Conservation (phyloP, 2,888 invertebrate species). For the Chelonus formosanus region DNA sequence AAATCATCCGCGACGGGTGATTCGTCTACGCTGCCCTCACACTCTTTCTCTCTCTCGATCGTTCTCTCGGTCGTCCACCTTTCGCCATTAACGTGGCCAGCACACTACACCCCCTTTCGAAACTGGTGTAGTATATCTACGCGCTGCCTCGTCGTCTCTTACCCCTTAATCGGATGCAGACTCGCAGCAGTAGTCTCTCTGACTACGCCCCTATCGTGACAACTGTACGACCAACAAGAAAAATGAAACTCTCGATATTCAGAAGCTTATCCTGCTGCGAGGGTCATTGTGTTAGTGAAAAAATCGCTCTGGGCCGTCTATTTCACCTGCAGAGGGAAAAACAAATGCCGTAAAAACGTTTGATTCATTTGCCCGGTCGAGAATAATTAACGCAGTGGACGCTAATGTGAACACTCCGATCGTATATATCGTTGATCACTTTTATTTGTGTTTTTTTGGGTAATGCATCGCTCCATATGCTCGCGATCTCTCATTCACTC, state of each 20-base stretch:
- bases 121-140: not conserved
- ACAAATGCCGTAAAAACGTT: conserved; percentile 17
- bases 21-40: conserved; percentile 42
- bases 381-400: conserved; percentile 25
- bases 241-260: conserved; percentile 19
- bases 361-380: conserved; percentile 12
- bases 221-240: conserved; percentile 37
- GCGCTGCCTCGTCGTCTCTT: conserved; percentile 16
- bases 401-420: conserved; percentile 16
- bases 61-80: conserved; percentile 37
- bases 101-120: conserved; percentile 8
- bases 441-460: conserved; percentile 20
- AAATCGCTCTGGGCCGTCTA: not conserved
- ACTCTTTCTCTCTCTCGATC: conserved; percentile 20
- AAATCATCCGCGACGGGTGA: conserved; percentile 55
- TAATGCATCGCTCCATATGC: conserved; percentile 8
- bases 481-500: not conserved
- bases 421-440: conserved; percentile 20
- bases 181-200: conserved; percentile 1
- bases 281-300: conserved; percentile 7
- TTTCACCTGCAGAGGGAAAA: not conserved
- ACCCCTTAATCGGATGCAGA: conserved; percentile 11
- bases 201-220: conserved; percentile 39
- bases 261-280: not conserved
- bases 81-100: conserved; percentile 42